Evolutionary conservation across 2,113 vertebrate genomes (phyloP).

Genomic region (Spizaetus ornatus): DNA sequence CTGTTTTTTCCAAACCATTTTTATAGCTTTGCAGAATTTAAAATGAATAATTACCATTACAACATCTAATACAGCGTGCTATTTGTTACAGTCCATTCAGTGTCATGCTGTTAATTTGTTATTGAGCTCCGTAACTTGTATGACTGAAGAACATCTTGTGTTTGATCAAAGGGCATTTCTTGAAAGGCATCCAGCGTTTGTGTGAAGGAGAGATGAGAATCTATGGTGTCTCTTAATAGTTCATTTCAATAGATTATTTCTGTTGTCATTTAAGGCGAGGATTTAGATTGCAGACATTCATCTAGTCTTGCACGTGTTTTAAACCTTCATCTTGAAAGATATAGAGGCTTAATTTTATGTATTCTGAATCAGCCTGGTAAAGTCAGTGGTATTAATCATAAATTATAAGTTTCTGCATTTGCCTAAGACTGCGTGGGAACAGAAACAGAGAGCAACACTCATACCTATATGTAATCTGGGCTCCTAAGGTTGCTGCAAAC

Average conservation of each 20-base stretch:
- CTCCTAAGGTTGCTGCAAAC: background rate
- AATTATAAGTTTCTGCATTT: background rate
- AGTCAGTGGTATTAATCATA: background rate
- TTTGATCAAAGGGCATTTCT: constrained; percentile 36
- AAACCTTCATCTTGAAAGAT: background rate
- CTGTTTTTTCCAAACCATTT: background rate
- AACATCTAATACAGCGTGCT: background rate
- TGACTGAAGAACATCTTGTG: background rate
- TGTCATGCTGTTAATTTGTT: constrained; percentile 1
- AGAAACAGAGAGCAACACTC: background rate
- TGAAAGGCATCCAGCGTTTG: constrained; percentile 13
- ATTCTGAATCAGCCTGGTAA: background rate
- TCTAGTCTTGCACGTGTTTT: background rate
- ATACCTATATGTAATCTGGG: background rate
- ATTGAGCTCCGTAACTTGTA: background rate
- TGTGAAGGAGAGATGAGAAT: constrained; percentile 11
- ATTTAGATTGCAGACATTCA: background rate
- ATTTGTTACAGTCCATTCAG: constrained; percentile 8
- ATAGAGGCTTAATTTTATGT: background rate
- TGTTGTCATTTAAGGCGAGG: background rate
- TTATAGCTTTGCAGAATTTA: background rate
- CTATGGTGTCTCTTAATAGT: background rate
- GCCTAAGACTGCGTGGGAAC: background rate
- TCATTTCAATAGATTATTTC: background rate
- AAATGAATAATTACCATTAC: constrained; percentile 13